Conservation (phyloP, 2,797 vertebrate species). For the Danio albolineatus region DNA sequence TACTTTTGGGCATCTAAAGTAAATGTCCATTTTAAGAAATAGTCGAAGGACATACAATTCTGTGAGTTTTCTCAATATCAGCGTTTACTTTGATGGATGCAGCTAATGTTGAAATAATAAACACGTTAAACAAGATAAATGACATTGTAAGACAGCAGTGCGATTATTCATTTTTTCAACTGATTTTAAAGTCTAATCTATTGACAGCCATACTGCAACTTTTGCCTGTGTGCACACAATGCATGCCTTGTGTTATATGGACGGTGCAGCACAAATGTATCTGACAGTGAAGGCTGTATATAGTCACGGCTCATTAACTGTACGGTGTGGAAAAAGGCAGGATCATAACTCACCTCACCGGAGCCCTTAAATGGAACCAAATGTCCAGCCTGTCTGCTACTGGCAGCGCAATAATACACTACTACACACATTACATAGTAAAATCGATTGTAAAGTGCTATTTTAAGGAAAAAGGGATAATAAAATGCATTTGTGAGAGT, state of each 20-base stretch:
- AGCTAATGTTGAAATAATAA: too few species aligned
- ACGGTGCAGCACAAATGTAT: conserved; percentile 41
- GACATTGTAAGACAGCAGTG: too few species aligned
- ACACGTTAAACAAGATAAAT: too few species aligned
- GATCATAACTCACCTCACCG: conserved; percentile 52
- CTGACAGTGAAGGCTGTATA: conserved; percentile 54
- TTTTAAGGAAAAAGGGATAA: conserved; percentile 6
- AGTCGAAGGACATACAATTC: too few species aligned
- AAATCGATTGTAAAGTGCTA: conserved; percentile 6
- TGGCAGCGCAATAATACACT: conserved; percentile 33
- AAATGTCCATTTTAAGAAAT: too few species aligned
- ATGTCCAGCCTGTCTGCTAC: conserved; percentile 39
- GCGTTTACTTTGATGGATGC: too few species aligned
- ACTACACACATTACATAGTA: background rate
- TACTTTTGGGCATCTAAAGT: too few species aligned
- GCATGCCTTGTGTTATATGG: conserved; percentile 25
- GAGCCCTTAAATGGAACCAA: conserved; percentile 51
- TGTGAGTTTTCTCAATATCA: too few species aligned
- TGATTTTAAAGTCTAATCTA: too few species aligned
- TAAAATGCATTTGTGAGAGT: background rate
- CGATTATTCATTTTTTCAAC: too few species aligned
- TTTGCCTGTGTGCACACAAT: conserved; percentile 1
- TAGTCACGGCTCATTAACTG: conserved; percentile 59
- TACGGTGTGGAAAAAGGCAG: conserved; percentile 50
- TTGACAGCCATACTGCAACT: too few species aligned